Conservation (phyloP, 2,113 vertebrate species). For the Pteruthius melanotis region DNA sequence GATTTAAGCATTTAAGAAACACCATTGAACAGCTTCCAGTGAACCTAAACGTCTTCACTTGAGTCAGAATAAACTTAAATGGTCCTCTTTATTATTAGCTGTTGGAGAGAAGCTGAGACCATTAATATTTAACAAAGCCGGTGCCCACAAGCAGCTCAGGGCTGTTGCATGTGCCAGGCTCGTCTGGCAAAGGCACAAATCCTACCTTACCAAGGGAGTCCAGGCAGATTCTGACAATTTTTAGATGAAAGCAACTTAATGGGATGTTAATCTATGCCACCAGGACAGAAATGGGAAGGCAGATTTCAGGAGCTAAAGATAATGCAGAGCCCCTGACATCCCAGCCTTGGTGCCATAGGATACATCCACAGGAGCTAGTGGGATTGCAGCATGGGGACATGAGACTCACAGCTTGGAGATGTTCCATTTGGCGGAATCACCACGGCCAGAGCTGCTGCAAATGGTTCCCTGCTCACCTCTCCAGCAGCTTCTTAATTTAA, state of each 20-base stretch:
- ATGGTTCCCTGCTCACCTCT: neutral
- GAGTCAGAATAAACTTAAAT: neutral
- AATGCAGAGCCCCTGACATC: neutral
- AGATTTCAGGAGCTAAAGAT: neutral
- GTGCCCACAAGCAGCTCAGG: neutral
- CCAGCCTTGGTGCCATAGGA: neutral
- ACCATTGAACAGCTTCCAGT: neutral
- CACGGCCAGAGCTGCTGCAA: neutral
- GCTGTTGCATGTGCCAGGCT: neutral
- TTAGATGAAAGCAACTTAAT: neutral
- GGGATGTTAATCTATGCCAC: neutral
- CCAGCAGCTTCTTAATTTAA: neutral
- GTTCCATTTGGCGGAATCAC: neutral
- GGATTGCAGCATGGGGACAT: neutral
- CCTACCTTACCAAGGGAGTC: neutral
- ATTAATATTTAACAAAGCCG: constrained; percentile 11
- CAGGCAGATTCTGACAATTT: neutral
- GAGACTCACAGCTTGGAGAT: neutral
- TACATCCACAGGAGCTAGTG: neutral
- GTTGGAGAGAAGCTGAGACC: neutral
- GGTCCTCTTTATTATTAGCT: constrained; percentile 19
- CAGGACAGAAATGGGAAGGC: neutral
- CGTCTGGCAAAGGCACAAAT: neutral
- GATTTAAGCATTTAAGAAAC: neutral
- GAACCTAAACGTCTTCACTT: neutral